Percentiles rank a stretch among this genome's conserved stretches.
These are phyloP conservation scores for Micromesistius poutassou DNA, from an alignment of 2,797 vertebrate species.

Conservation along the genomic window DNA sequence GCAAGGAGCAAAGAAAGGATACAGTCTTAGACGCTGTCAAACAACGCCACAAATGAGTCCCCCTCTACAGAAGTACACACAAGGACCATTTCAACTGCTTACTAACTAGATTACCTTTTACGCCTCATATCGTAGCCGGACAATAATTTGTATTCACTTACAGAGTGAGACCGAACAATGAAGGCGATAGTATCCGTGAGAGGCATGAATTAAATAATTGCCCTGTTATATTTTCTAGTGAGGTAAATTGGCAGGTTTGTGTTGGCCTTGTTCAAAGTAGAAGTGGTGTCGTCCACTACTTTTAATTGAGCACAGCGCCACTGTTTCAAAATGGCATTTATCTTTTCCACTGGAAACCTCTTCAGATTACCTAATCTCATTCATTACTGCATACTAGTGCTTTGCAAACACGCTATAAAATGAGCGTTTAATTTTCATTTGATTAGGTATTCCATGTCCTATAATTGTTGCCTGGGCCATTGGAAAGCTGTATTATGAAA, in stretches of 20 bases:
- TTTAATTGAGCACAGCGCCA: background rate
- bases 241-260: background rate
- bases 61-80: background rate
- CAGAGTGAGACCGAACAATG: background rate
- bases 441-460: slow-evolving; percentile 89
- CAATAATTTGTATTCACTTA: background rate
- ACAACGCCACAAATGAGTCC: background rate
- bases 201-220: background rate
- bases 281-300: background rate
- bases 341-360: background rate
- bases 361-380: background rate
- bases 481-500: slow-evolving; percentile 92
- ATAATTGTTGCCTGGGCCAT: slow-evolving; percentile 93
- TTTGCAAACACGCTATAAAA: background rate
- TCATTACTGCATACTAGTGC: slow-evolving; percentile 1
- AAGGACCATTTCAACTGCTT: background rate
- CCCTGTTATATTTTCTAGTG: background rate
- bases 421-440: slow-evolving; percentile 2
- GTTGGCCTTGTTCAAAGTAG: background rate
- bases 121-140: background rate
- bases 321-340: background rate
- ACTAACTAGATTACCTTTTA: background rate
- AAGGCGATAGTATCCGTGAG: background rate
- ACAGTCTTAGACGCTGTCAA: background rate
- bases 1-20: background rate